A percentile compares a stretch with the other conserved stretches of the same genome.
Conservation (phyloP, 2,888 invertebrate species). For the Andrena praecox region DNA sequence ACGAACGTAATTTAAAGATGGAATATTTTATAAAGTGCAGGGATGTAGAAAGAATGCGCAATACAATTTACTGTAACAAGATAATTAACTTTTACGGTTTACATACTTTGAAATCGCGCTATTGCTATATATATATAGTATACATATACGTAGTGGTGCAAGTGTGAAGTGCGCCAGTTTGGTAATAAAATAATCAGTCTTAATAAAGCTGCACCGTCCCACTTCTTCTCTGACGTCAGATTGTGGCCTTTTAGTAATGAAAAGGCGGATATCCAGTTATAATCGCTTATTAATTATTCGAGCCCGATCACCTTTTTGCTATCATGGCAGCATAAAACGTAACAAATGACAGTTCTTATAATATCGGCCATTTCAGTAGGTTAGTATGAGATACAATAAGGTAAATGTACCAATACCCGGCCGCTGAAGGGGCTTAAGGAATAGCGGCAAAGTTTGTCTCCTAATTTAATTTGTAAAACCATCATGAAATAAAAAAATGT, state of each 20-base stretch:
- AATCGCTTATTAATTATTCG: constrained; percentile 27
- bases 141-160: neutral
- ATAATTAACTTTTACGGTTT: neutral
- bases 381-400: neutral
- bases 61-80: neutral
- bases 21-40: neutral
- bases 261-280: constrained; percentile 12
- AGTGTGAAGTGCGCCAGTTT: constrained; percentile 9
- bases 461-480: no score
- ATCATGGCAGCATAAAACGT: neutral
- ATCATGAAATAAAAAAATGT: no score
- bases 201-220: constrained; percentile 18
- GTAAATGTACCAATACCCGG: no score
- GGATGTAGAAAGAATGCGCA: neutral
- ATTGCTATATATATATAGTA: neutral
- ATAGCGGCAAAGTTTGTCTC: no score
- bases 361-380: neutral
- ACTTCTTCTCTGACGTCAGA: constrained; percentile 37
- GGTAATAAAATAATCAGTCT: constrained; percentile 37
- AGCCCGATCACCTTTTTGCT: neutral
- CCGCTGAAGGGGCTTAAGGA: no score
- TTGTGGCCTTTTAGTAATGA: constrained; percentile 2
- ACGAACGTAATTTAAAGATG: neutral
- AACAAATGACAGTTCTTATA: neutral
- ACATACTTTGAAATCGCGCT: neutral